These are phyloP conservation scores for Amyelois transitella DNA, from an alignment of 1,140 invertebrate genomes.

Conservation along the genomic window DNA sequence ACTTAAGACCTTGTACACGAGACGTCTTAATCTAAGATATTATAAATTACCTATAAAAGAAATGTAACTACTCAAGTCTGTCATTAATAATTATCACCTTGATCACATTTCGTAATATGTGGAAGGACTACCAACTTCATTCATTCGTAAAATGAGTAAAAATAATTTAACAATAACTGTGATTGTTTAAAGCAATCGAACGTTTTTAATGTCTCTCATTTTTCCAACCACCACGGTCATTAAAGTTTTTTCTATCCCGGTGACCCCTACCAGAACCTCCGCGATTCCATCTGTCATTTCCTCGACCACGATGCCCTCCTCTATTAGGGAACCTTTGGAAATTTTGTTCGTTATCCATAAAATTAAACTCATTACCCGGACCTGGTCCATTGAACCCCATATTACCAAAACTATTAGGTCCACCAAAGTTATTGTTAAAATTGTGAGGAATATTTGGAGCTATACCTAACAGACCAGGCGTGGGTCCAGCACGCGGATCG, in stretches of 20 bases:
- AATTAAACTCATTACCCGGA: conserved; percentile 57
- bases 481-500: conserved; percentile 54
- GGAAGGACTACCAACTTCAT: conserved; percentile 47
- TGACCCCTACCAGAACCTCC: conserved; percentile 63
- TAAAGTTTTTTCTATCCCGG: conserved; percentile 69
- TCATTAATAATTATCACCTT: conserved; percentile 58
- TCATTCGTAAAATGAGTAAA: too few species aligned
- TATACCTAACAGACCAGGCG: conserved; percentile 66
- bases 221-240: conserved; percentile 66
- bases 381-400: conserved; percentile 60
- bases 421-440: conserved; percentile 61
- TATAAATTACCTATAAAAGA: conserved; percentile 40
- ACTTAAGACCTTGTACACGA: conserved; percentile 33
- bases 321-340: conserved; percentile 64
- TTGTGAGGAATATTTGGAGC: conserved; percentile 69
- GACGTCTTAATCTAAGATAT: conserved; percentile 27
- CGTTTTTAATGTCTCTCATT: conserved; percentile 62
- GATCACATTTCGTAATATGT: conserved; percentile 53
- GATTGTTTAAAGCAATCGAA: conserved; percentile 27
- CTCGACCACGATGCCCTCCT: conserved; percentile 61
- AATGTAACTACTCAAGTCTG: conserved; percentile 41
- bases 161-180: conserved; percentile 41
- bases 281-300: conserved; percentile 66
- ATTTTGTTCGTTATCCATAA: conserved; percentile 63
- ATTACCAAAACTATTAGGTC: conserved; percentile 58